Evolutionary conservation across 2,888 invertebrate genomes (phyloP), one percentile per base, ranked within the genome.

Genomic region (Dorcus parallelipipedus): DNA sequence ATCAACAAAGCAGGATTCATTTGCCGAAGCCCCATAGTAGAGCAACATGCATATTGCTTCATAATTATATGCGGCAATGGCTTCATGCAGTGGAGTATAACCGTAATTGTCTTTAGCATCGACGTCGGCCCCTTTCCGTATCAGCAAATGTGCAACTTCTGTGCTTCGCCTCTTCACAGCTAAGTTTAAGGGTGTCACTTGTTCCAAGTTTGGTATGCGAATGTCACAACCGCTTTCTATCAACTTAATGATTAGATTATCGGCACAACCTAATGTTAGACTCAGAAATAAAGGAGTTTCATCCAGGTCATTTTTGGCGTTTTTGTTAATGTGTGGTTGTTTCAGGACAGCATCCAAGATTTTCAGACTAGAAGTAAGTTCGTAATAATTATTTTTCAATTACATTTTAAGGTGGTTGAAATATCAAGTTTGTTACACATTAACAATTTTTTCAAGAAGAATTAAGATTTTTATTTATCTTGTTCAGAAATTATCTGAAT

Each of bases 251-350:
- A 55, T 23, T 10, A 55, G n/a, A 26, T 55, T 42, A 4, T 55
- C 49, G 14, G 17, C 17, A 38, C 33, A 49, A 9, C 49, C 41
- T 41, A 33, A 20, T 20, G 42, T 48, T 23, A 64, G 33, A 51
- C 56, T 50, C 23, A 59, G 10, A 41, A 62, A 45, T 47, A 64
- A 42, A n/a, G 64, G 59, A 26, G 72, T 72, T 56, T 69, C 65
- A 9, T 69, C 69, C 20, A 54, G 51, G 59, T 69, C 69, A 61
- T 71, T 71, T 49, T 64, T 56, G 38, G 59, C 59, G 54, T 74
- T 66, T 33, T 33, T 33, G 7, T 33, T 33, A 7, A 33, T 33
- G 6, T 33, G 26, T 33, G 26, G 26, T 33, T 33, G 26, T 33
- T 33, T 33, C 3, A 33, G 26, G 26, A 33, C 7, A 7, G 26